Evolutionary conservation across 64 coral and sea anemone species (phyloP).

Genomic region (Dendrophyllia cribrosa): DNA sequence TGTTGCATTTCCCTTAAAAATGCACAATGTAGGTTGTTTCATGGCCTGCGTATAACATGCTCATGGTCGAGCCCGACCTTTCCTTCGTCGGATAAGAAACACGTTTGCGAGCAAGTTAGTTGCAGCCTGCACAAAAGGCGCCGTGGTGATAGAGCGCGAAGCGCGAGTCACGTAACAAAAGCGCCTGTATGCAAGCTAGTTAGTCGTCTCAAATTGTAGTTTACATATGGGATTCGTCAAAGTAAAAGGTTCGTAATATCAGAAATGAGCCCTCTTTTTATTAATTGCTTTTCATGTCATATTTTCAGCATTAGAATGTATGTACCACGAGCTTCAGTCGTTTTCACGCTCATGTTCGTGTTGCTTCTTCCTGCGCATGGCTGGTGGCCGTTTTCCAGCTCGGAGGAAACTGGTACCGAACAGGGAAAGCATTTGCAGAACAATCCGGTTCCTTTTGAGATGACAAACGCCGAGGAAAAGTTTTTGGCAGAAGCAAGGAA

Average conservation of each 20-base stretch:
- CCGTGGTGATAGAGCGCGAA: no score
- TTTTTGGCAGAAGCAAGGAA: constrained; percentile 86
- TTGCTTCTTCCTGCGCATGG: neutral
- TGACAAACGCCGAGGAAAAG: constrained; percentile 90
- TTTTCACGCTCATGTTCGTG: neutral
- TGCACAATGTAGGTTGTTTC: no score
- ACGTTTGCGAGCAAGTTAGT: no score
- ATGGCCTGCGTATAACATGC: no score
- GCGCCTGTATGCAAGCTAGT: no score
- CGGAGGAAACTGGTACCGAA: constrained; percentile 47
- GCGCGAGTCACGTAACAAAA: no score
- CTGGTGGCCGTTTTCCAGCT: constrained; percentile 73
- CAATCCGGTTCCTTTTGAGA: constrained; percentile 96
- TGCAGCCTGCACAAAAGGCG: no score
- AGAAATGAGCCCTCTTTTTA: neutral
- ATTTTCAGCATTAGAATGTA: constrained; percentile 10
- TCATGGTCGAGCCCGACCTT: no score
- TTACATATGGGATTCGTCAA: no score
- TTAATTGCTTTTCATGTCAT: neutral
- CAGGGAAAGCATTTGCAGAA: constrained; percentile 67
- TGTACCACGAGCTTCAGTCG: neutral
- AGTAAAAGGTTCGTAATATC: neutral
- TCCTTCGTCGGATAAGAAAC: no score
- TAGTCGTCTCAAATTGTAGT: no score
- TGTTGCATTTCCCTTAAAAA: no score